A percentile compares a stretch with the other conserved stretches of the same genome.
phyloP scores from a whole-genome alignment of 2,113 vertebrate species.

The Tichodroma muraria region DNA sequence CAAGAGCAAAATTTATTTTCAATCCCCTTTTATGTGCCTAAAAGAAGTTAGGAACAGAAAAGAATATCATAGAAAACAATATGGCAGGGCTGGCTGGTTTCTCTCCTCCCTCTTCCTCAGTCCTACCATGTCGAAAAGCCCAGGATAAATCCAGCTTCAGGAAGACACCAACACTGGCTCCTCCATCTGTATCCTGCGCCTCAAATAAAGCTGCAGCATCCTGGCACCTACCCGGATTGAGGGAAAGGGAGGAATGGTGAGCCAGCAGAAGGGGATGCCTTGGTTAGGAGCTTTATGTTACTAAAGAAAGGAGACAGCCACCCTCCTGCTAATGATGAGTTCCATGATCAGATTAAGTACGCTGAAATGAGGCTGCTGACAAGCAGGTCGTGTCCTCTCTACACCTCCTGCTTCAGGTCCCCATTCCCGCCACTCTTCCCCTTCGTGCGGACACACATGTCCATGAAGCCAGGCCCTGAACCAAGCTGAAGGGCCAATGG shows the following conservation, averaged over 20 bases:
- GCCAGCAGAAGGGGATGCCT: background rate
- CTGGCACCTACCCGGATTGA: background rate
- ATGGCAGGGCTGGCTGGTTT: background rate
- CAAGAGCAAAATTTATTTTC: background rate
- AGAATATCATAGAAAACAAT: background rate
- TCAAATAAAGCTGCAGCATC: background rate
- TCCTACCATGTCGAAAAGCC: background rate
- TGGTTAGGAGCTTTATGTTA: background rate
- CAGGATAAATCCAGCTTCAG: background rate
- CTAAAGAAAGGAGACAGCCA: background rate
- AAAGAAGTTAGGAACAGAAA: background rate
- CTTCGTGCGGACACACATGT: rapidly evolving
- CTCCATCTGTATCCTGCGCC: background rate
- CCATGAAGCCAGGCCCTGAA: background rate
- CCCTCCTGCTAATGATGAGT: background rate
- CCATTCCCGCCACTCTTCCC: rapidly evolving
- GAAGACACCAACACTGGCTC: background rate
- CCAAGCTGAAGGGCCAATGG: background rate
- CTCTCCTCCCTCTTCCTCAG: background rate
- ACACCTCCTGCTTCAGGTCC: background rate
- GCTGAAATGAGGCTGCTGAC: background rate
- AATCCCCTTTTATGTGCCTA: background rate
- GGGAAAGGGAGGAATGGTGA: background rate
- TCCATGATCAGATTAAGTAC: background rate
- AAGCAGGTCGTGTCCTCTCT: background rate